Base-by-base conservation (phyloP, 2,888 invertebrate genomes). In the Heterodera filipjevi region DNA sequence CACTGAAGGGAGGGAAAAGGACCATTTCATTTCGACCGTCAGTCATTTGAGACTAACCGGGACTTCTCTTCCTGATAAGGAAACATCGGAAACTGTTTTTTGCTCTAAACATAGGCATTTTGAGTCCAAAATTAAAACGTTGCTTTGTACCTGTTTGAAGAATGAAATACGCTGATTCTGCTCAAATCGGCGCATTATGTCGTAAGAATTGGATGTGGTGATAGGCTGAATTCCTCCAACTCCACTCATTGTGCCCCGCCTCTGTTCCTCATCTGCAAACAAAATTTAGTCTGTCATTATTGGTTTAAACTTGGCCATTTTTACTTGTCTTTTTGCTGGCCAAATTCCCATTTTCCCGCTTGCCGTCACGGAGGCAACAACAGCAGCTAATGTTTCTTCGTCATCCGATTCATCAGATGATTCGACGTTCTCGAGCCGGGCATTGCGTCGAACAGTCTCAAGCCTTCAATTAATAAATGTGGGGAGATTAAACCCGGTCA, bases 21-120 rank as follows among this genome's bases (percentile, higher is more conserved):
- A n/a, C n/a, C n/a, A n/a, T n/a, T n/a, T 19, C 14, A 70, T 30
- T 32, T 79, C 19, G 39, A 68, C 35, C 16, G 10, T 59, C 22
- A 39, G 1, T 5, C 39, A 73, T 33, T 8, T 32, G 35, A 71
- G 59, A 70, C 77, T 66, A 39, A 85, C 85, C 85, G 86, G 19
- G 83, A 80, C 79, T 85, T 87, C 81, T 96, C 96, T 90, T 98
- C 97, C 71, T 93, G 93, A 89, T 93, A 94, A 1, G 97, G 98
- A 91, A 94, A 99, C 95, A 98, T 97, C 0, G 96, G 96, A 90
- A 95, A 94, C 86, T 95, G 94, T 78, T 95, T 94, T 91, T 95
- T 94, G 77, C 93, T 93, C 83, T 75, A 32, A 44, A 73, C 35
- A 19, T 39, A 49, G 16, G 19, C 49, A 49, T 19, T 49, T 49